Evolutionary conservation across 1,140 invertebrate species (phyloP), one percentile per base, ranked within the genome.

Genomic region (Papilio aristodemus): DNA sequence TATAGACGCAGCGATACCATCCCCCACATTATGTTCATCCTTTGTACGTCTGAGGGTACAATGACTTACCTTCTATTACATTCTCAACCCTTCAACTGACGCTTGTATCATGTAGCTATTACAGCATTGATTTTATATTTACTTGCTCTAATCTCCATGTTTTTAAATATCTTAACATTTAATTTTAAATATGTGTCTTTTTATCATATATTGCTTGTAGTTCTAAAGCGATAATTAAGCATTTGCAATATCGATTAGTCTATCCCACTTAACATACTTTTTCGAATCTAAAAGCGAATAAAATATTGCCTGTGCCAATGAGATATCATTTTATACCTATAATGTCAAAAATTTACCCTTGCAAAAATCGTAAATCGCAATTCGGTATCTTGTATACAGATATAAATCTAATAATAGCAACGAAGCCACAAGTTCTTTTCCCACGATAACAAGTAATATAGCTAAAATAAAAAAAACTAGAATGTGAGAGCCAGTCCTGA

Each of bases 361-460:
- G 19, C 19, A 9, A 19, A 54, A 54, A 25, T 4, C 19, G n/a
- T 4, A 46, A 43, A 32, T 9, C 27, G n/a, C 57, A 43, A 60
- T 59, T 39, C 54, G 25, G 39, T 60, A 63, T 68, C 50, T 11
- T 70, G 67, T 60, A 63, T 32, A 27, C 43, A 68, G 62, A 70
- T 66, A 73, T 69, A 67, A 71, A 70, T 38, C 59, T 60, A 60
- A 60, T 37, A 60, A 60, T 60, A 60, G 59, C 59, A 14, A 60
- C 32, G 17, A 38, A 64, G 43, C 13, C 14, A 25, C 58, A 57
- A 59, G 67, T 72, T 68, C 66, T 63, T 70, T 87, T 89, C 87
- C 83, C 87, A 89, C 87, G 83, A 82, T 80, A 73, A 77, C 78
- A 71, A 79, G 73, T 75, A 82, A 84, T 79, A 81, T 84, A n/a